These are phyloP conservation scores for Microtus oregoni DNA, from an alignment of 2,113 vertebrate species.

Conservation along the genomic window DNA sequence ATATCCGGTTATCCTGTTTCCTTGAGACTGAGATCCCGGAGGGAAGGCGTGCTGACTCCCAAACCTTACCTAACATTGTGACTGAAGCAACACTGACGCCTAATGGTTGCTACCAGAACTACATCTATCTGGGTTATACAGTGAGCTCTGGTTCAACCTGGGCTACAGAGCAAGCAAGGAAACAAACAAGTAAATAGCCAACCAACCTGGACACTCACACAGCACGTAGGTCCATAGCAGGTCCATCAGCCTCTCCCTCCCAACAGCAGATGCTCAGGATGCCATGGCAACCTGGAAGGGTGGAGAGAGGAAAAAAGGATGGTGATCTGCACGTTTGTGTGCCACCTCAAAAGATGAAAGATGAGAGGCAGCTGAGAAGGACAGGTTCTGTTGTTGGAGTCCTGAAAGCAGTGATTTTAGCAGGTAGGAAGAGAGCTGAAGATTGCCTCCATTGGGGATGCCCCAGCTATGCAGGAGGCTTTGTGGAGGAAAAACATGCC, in stretches of 20 bases:
- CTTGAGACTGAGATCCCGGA: not conserved
- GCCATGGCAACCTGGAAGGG: not conserved
- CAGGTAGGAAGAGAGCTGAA: not conserved
- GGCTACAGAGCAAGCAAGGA: not conserved
- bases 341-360: not conserved
- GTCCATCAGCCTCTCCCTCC: not conserved
- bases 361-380: not conserved
- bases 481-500: not conserved
- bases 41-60: too few relatives aligned
- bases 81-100: slow-evolving; percentile 72
- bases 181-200: not conserved
- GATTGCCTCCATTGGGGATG: not conserved
- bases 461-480: not conserved
- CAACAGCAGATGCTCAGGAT: not conserved
- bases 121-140: not conserved
- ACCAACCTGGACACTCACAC: not conserved
- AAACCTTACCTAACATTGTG: not conserved
- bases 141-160: not conserved
- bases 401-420: not conserved
- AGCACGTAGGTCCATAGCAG: not conserved
- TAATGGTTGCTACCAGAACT: slow-evolving; percentile 14
- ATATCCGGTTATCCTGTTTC: not conserved
- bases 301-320: not conserved
- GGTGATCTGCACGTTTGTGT: not conserved
- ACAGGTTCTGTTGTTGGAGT: not conserved